Base-by-base conservation (phyloP, 2,888 invertebrate species). In the Epinotia ramella region DNA sequence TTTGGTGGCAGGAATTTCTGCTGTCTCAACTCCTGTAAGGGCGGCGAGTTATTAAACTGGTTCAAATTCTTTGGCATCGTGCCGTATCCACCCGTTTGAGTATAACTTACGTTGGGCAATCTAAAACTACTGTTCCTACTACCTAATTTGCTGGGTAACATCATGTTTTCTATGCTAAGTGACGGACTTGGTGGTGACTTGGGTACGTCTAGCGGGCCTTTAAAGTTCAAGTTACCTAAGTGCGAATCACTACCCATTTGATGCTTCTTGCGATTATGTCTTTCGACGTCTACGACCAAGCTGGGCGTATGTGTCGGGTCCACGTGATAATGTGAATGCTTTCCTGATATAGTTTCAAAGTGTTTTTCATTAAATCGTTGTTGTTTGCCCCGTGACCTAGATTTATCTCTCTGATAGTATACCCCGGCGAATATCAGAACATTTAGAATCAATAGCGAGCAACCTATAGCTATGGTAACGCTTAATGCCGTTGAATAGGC, bases 361-460 rank as follows among this genome's bases (percentile, higher is more conserved):
- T 95, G 95, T 84, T 96, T 96, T 87, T 96, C 95, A 82, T 95
- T 96, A 80, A 97, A 95, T 82, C 96, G 96, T 83, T 97, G 97
- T 86, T 97, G 97, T 88, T 97, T 97, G 18, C 87, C 84, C 24
- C 93, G 86, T 3, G 93, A 93, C 81, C 97, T 94, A 67, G 97
- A 96, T 90, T 97, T 97, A 84, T 96, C 96, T 71, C 96, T 88
- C 87, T 98, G 97, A 87, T 97, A 97, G 89, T 97, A 98, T 11
- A 98, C 97, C 2, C 97, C 97, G 69, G 97, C 97, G 86, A 97
- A 97, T 84, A 98, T 97, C 60, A 98, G 92, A 69, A 97, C 96
- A 90, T 98, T 98, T 46, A 98, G 93, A 80, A 97, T 97, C 69
- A 98, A 94, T 72, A 98, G 91, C 0, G 97, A 97, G 86, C 97